phyloP scores from a whole-genome alignment of 2,113 vertebrate species.

The Heterochromis multidens region DNA sequence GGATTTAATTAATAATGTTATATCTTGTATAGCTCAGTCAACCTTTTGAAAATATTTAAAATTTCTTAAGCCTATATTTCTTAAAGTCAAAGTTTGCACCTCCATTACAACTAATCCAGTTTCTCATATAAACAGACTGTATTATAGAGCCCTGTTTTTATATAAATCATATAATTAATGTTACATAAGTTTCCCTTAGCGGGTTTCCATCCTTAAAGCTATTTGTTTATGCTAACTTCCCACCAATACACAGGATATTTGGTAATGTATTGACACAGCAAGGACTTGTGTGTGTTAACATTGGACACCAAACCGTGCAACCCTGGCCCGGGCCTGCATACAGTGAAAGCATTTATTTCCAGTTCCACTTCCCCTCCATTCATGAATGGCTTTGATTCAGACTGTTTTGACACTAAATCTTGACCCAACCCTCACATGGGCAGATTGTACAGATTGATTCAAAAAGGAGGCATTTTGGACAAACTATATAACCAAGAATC shows the following conservation, averaged over 20 bases:
- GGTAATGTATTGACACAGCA: conserved; percentile 71
- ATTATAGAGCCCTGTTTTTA: neutral
- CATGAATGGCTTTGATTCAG: conserved; percentile 78
- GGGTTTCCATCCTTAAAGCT: conserved; percentile 6
- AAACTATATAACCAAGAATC: neutral
- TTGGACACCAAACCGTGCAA: conserved; percentile 38
- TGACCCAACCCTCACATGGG: conserved; percentile 16
- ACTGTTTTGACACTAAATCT: conserved; percentile 48
- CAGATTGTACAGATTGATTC: conserved; percentile 35
- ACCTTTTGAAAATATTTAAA: neutral
- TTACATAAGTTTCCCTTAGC: neutral
- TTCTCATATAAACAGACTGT: neutral
- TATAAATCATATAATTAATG: neutral
- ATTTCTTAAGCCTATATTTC: neutral
- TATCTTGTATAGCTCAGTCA: fast-evolving
- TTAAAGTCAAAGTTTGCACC: neutral
- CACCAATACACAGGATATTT: conserved; percentile 54
- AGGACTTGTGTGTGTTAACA: conserved; percentile 61
- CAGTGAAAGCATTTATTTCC: conserved; percentile 68
- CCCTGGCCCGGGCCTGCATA: conserved; percentile 36
- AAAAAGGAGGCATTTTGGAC: neutral
- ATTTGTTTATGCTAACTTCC: conserved; percentile 40
- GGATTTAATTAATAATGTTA: no score
- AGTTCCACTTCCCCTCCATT: conserved; percentile 63
- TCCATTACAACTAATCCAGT: neutral